Conservation (phyloP, 1,140 invertebrate species). For the Drosophila lowei region DNA sequence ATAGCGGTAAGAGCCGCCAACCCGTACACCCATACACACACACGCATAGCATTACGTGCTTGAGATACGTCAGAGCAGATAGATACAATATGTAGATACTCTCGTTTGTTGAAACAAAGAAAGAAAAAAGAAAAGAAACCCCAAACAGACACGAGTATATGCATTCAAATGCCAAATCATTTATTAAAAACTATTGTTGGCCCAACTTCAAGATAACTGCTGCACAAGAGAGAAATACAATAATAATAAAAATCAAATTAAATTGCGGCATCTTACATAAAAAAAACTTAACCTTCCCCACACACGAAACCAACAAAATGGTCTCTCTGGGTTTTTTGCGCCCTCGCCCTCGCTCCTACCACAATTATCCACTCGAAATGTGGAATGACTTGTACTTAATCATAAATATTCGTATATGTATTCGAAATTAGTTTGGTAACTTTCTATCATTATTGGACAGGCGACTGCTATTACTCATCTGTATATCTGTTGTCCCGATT, state of each 20-base stretch:
- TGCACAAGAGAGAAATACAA: too few species aligned
- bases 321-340: slow-evolving; percentile 38
- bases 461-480: slow-evolving; percentile 35
- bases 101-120: slow-evolving; percentile 50
- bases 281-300: slow-evolving; percentile 68
- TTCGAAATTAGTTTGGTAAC: slow-evolving; percentile 44
- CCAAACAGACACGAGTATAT: slow-evolving; percentile 32
- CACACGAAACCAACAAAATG: slow-evolving; percentile 39
- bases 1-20: slow-evolving; percentile 77
- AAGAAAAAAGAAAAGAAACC: slow-evolving; percentile 41
- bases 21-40: slow-evolving; percentile 24
- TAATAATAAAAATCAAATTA: slow-evolving; percentile 63
- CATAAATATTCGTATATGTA: slow-evolving; percentile 1
- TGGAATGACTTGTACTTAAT: slow-evolving; percentile 49
- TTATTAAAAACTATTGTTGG: slow-evolving; percentile 66
- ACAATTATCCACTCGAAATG: slow-evolving; percentile 64
- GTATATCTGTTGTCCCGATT: slow-evolving; percentile 14
- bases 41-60: slow-evolving; percentile 67
- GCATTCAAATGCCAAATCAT: slow-evolving; percentile 69
- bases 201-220: slow-evolving; percentile 43
- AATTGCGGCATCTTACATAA: slow-evolving; percentile 77
- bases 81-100: too few species aligned
- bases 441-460: slow-evolving; percentile 36
- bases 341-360: slow-evolving; percentile 22
- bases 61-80: slow-evolving; percentile 62